phyloP scores from a whole-genome alignment of 2,888 invertebrate species.

The Philaethria dido region DNA sequence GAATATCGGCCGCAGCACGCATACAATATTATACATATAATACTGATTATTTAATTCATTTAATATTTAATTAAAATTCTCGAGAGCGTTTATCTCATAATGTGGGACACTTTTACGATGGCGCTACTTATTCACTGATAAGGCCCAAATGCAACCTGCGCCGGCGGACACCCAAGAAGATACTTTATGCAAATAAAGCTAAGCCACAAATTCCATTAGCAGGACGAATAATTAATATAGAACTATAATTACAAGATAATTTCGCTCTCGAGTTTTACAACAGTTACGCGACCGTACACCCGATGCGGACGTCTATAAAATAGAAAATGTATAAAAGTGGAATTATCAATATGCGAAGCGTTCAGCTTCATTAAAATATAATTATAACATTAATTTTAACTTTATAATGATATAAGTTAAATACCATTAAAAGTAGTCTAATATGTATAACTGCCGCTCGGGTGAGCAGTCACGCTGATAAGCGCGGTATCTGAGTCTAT shows the following conservation, averaged over 20 bases:
- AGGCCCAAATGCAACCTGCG: conserved; percentile 64
- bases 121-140: conserved; percentile 80
- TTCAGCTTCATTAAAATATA: conserved; percentile 51
- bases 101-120: conserved; percentile 83
- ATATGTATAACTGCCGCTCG: conserved; percentile 38
- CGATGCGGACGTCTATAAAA: conserved; percentile 68
- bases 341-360: conserved; percentile 50
- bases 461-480: conserved; percentile 39
- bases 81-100: conserved; percentile 81
- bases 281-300: conserved; percentile 72
- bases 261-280: conserved; percentile 75
- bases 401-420: conserved; percentile 77
- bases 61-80: conserved; percentile 84
- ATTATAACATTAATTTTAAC: conserved; percentile 59
- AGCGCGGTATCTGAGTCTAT: conserved; percentile 62
- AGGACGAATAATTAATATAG: conserved; percentile 71
- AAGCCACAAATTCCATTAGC: conserved; percentile 75
- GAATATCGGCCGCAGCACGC: conserved; percentile 71
- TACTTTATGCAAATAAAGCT: conserved; percentile 71
- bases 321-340: conserved; percentile 69
- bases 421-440: conserved; percentile 75
- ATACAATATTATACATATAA: conserved; percentile 80
- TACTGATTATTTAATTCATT: conserved; percentile 84
- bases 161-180: conserved; percentile 69
- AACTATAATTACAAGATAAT: conserved; percentile 82